A percentile compares a stretch with the other conserved stretches of the same genome.
Conservation (phyloP, 2,888 invertebrate genomes). For the Cylloceria caligata region DNA sequence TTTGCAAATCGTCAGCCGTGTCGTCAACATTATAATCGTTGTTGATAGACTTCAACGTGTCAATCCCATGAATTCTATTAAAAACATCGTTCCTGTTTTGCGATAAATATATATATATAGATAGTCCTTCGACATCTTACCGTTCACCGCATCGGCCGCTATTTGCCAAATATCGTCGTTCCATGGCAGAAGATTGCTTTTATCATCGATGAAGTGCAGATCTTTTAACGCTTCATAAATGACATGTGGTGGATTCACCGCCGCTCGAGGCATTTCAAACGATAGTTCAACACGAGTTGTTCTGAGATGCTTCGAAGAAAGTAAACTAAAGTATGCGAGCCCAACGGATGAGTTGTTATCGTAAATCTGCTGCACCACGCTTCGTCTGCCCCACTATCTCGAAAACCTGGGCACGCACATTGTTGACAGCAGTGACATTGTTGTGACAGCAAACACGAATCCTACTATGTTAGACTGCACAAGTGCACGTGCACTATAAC, state of each 20-base stretch:
- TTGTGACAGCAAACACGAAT: no score
- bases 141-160: slow-evolving; percentile 30
- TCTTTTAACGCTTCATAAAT: slow-evolving; percentile 50
- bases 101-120: slow-evolving; percentile 51
- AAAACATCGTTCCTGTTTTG: slow-evolving; percentile 59
- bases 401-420: no score
- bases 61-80: slow-evolving; percentile 46
- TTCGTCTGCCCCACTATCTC: no score
- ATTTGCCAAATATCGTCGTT: slow-evolving; percentile 50
- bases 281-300: no score
- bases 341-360: no score
- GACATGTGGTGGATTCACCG: slow-evolving; percentile 37
- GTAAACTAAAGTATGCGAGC: no score
- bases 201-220: slow-evolving; percentile 40
- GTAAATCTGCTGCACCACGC: no score
- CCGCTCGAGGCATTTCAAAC: slow-evolving; percentile 60
- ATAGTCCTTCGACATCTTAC: slow-evolving; percentile 58
- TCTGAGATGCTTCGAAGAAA: no score
- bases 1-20: no score
- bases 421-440: no score
- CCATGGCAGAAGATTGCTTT: slow-evolving; percentile 55
- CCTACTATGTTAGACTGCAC: no score
- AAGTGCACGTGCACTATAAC: no score
- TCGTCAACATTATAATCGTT: not conserved
- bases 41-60: slow-evolving; percentile 15